Conservation (phyloP, 2,888 invertebrate species). For the Cryptosula pallasiana region DNA sequence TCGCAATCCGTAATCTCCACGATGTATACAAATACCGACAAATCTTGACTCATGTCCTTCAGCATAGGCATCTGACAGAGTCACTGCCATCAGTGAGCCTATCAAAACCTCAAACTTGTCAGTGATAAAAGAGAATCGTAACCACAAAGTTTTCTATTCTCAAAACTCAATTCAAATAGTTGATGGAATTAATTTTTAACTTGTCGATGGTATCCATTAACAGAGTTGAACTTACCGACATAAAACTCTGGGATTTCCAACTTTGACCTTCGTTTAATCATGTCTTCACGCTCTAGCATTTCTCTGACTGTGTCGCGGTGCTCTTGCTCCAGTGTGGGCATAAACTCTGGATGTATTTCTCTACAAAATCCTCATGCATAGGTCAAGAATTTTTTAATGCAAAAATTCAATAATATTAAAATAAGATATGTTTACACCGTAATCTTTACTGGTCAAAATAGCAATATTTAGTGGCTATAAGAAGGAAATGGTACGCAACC, state of each 20-base stretch:
- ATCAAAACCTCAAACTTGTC: conserved; percentile 36
- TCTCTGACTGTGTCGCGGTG: conserved; percentile 77
- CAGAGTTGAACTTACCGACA: conserved; percentile 83
- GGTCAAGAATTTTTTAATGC: neutral
- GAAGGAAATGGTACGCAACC: too few species aligned
- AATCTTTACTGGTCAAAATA: too few species aligned
- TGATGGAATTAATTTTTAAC: too few species aligned
- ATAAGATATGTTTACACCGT: too few species aligned
- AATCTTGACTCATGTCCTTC: conserved; percentile 78
- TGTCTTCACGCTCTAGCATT: conserved; percentile 83
- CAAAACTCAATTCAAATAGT: too few species aligned
- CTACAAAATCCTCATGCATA: conserved; percentile 32
- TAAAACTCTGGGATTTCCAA: conserved; percentile 96
- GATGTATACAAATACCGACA: conserved; percentile 88
- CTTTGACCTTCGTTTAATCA: conserved; percentile 74
- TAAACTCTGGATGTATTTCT: conserved; percentile 75
- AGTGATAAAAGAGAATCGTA: too few species aligned
- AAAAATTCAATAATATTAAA: too few species aligned
- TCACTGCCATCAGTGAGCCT: conserved; percentile 84
- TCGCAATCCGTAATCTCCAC: conserved; percentile 74
- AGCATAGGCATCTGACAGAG: conserved; percentile 77
- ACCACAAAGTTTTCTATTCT: too few species aligned
- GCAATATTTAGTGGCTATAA: too few species aligned
- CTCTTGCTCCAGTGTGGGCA: conserved; percentile 75
- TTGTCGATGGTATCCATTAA: too few species aligned